phyloP scores from a whole-genome alignment of 2,797 vertebrate genomes.

The Sebastes kiyomatsui region DNA sequence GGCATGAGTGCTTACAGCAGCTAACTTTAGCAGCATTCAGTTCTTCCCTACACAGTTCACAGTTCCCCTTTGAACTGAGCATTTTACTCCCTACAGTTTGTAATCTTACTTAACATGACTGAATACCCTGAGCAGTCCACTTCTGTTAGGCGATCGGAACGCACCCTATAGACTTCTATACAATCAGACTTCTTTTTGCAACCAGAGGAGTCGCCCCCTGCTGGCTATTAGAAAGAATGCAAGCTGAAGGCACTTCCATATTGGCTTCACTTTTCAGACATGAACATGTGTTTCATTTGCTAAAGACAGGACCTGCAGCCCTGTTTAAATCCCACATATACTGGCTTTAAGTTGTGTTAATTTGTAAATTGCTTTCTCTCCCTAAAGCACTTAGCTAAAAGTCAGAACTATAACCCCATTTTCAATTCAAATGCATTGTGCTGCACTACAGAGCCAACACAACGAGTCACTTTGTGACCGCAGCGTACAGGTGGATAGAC shows the following conservation, averaged over 20 bases:
- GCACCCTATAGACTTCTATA: too few species aligned
- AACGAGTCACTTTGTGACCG: not conserved
- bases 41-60: too few species aligned
- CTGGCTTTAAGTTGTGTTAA: not conserved
- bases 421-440: not conserved
- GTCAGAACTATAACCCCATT: not conserved
- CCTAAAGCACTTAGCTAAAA: not conserved
- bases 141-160: too few species aligned
- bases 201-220: not conserved
- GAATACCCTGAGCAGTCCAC: too few species aligned
- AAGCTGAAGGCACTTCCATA: too few species aligned
- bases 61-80: too few species aligned
- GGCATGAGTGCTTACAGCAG: too few species aligned
- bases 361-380: not conserved
- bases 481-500: slow-evolving; percentile 15
- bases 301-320: not conserved
- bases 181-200: not conserved
- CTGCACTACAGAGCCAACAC: not conserved
- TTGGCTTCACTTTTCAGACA: too few species aligned
- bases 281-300: not conserved
- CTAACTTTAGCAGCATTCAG: too few species aligned
- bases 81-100: too few species aligned
- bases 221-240: too few species aligned
- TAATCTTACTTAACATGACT: too few species aligned
- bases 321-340: not conserved